Percentiles rank a stretch among this genome's conserved stretches.
These are phyloP conservation scores for Mylabris phalerata DNA, from an alignment of 1,140 invertebrate species.

Conservation along the genomic window DNA sequence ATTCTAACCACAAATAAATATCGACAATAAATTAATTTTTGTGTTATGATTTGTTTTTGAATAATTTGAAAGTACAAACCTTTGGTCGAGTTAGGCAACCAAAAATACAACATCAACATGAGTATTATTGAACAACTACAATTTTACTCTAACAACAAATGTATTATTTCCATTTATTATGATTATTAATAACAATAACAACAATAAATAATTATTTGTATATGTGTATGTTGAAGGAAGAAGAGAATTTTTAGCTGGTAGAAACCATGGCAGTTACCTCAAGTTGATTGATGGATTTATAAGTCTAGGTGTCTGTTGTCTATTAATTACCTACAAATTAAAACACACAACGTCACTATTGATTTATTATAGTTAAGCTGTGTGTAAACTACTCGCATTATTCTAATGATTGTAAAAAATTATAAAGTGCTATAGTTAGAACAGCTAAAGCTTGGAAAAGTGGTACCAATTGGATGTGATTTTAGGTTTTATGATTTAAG, in stretches of 20 bases:
- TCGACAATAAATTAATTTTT: constrained; percentile 15
- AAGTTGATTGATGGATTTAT: constrained; percentile 9
- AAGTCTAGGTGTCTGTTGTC: not conserved
- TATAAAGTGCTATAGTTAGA: constrained; percentile 6
- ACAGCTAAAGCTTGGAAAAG: not conserved
- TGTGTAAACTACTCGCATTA: constrained; percentile 4
- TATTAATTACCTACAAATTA: constrained; percentile 25
- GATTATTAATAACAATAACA: too few species aligned
- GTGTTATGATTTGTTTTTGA: too few species aligned
- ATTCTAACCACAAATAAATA: constrained; percentile 3
- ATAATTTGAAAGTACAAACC: too few species aligned
- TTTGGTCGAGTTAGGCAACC: constrained; percentile 18
- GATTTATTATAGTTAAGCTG: constrained; percentile 1
- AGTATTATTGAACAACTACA: too few species aligned
- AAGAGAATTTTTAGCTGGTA: constrained; percentile 15
- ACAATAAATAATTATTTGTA: too few species aligned
- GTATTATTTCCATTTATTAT: too few species aligned
- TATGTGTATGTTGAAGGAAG: not conserved
- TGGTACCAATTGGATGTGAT: too few species aligned
- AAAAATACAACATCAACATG: constrained; percentile 13
- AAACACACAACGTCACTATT: constrained; percentile 24
- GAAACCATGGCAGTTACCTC: constrained; percentile 24
- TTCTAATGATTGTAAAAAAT: constrained; percentile 2
- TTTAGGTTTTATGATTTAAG: too few species aligned
- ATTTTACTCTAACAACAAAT: too few species aligned